phyloP scores from a whole-genome alignment of 2,888 invertebrate species.

The Drosophila paramelanica region DNA sequence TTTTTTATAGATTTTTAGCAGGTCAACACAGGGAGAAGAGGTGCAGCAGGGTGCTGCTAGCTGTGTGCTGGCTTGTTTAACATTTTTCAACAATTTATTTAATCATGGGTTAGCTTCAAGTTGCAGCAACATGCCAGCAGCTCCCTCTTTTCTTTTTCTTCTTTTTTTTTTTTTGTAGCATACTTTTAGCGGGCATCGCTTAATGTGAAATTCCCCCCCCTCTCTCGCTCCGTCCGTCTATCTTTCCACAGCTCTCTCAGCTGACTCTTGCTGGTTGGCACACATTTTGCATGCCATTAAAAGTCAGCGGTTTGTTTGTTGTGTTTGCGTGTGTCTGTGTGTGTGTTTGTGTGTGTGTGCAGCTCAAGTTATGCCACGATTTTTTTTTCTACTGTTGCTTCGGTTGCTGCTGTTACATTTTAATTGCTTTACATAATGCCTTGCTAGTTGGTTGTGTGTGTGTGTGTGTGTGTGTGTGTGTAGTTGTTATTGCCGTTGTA shows the following conservation, averaged over 20 bases:
- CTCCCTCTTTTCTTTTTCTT: neutral
- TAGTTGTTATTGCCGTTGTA: constrained; percentile 26
- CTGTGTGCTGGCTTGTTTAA: constrained; percentile 62
- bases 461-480: constrained; percentile 13
- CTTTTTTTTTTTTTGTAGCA: constrained; percentile 28
- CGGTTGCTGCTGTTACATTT: constrained; percentile 61
- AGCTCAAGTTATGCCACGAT: constrained; percentile 64
- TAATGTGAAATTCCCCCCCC: constrained; percentile 25
- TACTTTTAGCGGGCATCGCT: constrained; percentile 39
- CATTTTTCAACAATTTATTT: constrained; percentile 80
- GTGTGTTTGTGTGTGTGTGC: constrained; percentile 24
- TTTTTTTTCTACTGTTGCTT: constrained; percentile 34
- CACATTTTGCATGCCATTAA: constrained; percentile 73
- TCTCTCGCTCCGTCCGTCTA: neutral
- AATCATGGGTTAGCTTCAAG: constrained; percentile 72
- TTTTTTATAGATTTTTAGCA: constrained; percentile 74
- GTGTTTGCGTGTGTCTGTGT: constrained; percentile 12
- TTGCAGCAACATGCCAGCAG: constrained; percentile 31
- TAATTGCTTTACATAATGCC: constrained; percentile 79
- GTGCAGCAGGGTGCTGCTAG: constrained; percentile 12
- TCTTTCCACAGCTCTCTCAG: neutral
- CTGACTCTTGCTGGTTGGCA: constrained; percentile 42
- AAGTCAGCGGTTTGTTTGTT: constrained; percentile 67
- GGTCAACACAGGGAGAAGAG: constrained; percentile 54
- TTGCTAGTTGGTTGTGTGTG: constrained; percentile 14